A percentile compares a stretch with the other conserved stretches of the same genome.
Evolutionary conservation across 2,113 vertebrate genomes (phyloP).

Genomic region (Theropithecus gelada): DNA sequence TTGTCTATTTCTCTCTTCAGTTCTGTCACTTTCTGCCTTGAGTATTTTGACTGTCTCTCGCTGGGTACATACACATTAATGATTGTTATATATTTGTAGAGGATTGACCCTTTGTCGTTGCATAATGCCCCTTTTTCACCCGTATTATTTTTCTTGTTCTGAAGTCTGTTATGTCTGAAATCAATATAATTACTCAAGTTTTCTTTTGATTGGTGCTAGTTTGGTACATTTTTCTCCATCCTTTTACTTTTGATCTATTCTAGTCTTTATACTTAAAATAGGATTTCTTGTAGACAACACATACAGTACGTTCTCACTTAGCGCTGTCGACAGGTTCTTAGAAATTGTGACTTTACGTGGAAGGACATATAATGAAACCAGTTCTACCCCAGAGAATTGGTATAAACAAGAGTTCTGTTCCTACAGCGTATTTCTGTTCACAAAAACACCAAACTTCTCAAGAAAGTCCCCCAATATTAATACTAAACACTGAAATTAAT

Average conservation of each 20-base stretch:
- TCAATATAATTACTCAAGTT: not conserved
- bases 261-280: not conserved
- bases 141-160: not conserved
- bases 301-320: not conserved
- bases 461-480: too few species aligned
- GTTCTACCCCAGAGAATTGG: not conserved
- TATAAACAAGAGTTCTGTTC: not conserved
- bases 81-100: not conserved
- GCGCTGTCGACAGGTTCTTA: too few species aligned
- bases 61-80: not conserved
- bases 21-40: not conserved
- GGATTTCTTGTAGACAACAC: not conserved
- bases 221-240: not conserved
- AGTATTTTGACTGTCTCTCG: not conserved
- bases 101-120: not conserved
- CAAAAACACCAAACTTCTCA: too few species aligned
- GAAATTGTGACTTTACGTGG: not conserved
- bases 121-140: rapidly evolving
- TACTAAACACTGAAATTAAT: too few species aligned
- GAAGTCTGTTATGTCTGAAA: not conserved
- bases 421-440: too few species aligned
- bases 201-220: not conserved
- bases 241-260: not conserved
- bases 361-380: not conserved
- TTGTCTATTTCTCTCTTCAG: not conserved